A percentile compares a stretch with the other conserved stretches of the same genome.
Conservation (phyloP, 2,797 vertebrate species). For the Cuculus canorus region DNA sequence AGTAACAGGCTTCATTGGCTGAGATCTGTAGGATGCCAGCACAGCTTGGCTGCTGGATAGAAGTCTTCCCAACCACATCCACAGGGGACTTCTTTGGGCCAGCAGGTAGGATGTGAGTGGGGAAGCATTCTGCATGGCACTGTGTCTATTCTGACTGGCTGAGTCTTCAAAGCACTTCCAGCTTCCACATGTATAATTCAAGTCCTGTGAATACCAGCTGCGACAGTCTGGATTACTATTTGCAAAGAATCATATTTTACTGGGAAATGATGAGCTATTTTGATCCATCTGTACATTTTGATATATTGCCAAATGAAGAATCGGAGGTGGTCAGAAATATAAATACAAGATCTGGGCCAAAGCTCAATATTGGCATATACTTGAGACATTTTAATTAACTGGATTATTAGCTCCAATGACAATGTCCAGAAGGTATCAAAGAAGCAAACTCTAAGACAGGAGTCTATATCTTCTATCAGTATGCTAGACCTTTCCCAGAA, state of each 20-base stretch:
- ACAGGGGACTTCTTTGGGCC: not conserved
- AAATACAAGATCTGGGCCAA: not conserved
- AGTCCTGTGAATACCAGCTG: slow-evolving; percentile 7
- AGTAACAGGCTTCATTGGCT: not conserved
- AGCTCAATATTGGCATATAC: not conserved
- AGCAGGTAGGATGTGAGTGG: not conserved
- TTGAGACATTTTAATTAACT: not conserved
- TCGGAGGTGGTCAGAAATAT: not conserved
- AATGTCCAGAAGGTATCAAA: not conserved
- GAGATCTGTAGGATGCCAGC: not conserved
- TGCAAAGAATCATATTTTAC: slow-evolving; percentile 28
- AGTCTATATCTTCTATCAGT: not conserved
- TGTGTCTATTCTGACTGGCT: not conserved
- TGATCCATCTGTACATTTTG: slow-evolving; percentile 17
- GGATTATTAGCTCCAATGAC: not conserved
- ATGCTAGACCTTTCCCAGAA: not conserved
- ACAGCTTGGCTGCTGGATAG: not conserved
- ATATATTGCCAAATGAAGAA: not conserved
- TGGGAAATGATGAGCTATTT: slow-evolving; percentile 18
- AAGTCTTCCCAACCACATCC: not conserved
- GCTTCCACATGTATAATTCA: slow-evolving; percentile 45
- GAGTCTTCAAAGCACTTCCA: not conserved
- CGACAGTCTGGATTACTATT: slow-evolving; percentile 16
- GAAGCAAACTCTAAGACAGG: not conserved
- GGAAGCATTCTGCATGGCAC: not conserved